Percentiles rank a stretch among this genome's conserved stretches.
Evolutionary conservation across 2,797 vertebrate genomes (phyloP).

Genomic region (Tiaroga cobitis): DNA sequence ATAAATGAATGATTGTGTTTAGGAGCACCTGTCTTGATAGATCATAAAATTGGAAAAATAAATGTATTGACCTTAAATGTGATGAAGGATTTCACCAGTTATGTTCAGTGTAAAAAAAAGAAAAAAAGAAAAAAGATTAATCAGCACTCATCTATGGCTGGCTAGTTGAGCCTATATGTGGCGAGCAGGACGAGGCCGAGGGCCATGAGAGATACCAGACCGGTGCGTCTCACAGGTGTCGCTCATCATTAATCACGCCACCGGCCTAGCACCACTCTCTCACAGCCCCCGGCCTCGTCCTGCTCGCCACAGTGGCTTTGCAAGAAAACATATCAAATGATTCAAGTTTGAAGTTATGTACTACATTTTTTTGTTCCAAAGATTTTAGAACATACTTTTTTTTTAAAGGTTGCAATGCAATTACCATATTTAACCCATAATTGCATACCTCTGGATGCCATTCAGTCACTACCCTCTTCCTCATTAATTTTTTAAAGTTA

Average conservation of each 20-base stretch:
- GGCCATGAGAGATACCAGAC: too few relatives aligned
- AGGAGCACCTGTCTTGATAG: not conserved
- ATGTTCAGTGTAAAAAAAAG: not conserved
- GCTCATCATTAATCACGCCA: too few relatives aligned
- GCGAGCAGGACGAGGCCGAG: too few relatives aligned
- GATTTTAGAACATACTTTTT: too few relatives aligned
- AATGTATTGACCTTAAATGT: not conserved
- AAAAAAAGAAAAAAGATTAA: not conserved
- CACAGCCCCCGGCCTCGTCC: too few relatives aligned
- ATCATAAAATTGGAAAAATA: conserved; percentile 14
- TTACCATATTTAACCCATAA: too few relatives aligned
- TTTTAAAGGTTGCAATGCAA: too few relatives aligned
- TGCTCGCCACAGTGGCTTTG: not conserved
- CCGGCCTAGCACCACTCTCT: too few relatives aligned
- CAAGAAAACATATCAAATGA: not conserved
- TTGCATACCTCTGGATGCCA: too few relatives aligned
- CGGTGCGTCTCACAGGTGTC: too few relatives aligned
- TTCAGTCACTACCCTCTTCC: too few relatives aligned
- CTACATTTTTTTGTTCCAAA: not conserved
- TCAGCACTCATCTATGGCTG: not conserved
- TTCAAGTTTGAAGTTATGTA: not conserved
- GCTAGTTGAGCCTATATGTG: not conserved
- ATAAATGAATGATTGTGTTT: not conserved
- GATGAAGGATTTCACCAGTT: not conserved
- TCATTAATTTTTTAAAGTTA: too few relatives aligned